Conservation (phyloP, 2,888 invertebrate genomes). For the Ophraella communa region DNA sequence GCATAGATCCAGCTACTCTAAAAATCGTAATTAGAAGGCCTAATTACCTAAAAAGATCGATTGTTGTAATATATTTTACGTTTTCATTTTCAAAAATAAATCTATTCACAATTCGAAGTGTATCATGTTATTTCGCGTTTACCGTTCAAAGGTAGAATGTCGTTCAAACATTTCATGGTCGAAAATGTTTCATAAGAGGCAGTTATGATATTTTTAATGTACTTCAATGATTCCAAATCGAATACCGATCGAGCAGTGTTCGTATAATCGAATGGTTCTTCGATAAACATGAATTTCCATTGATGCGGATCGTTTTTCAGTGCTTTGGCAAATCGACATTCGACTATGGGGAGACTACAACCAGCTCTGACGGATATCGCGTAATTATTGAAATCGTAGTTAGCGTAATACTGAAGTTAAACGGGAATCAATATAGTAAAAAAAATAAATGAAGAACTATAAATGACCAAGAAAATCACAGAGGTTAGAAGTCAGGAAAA, state of each 20-base stretch:
- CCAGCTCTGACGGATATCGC: conserved; percentile 89
- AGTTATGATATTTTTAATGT: conserved; percentile 73
- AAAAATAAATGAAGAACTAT: too few species aligned
- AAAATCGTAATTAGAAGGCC: too few species aligned
- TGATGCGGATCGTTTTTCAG: conserved; percentile 82
- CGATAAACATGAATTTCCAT: conserved; percentile 92
- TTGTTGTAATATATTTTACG: too few species aligned
- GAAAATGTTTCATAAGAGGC: conserved; percentile 61
- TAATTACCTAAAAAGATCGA: too few species aligned
- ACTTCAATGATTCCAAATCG: conserved; percentile 78
- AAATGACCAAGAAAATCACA: too few species aligned
- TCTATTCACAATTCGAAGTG: not conserved
- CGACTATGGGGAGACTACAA: conserved; percentile 72
- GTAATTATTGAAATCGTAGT: conserved; percentile 77
- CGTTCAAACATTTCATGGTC: conserved; percentile 57
- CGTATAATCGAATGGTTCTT: conserved; percentile 96
- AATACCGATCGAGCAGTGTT: conserved; percentile 96
- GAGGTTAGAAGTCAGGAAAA: too few species aligned
- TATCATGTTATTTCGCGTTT: conserved; percentile 32
- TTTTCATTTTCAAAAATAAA: conserved; percentile 1
- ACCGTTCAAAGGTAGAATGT: conserved; percentile 49
- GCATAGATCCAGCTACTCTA: too few species aligned
- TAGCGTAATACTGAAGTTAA: conserved; percentile 88
- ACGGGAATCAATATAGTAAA: too few species aligned
- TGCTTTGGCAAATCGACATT: conserved; percentile 72